Base-by-base conservation (phyloP, 92 coral and sea anemone genomes). In the Muricea muricata region DNA sequence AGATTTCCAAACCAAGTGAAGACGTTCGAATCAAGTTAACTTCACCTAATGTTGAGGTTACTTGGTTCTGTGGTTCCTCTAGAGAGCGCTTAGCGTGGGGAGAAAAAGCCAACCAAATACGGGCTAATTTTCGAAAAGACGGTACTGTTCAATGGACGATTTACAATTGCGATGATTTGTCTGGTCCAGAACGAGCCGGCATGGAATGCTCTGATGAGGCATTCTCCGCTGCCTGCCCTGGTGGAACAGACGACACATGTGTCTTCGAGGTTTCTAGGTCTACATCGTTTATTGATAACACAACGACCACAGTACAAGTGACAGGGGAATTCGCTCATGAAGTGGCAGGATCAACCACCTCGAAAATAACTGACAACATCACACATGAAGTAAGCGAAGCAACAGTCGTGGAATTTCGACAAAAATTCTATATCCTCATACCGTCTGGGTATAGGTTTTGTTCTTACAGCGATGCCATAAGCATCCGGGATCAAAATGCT, bases 401-500 rank as follows among this genome's bases (percentile, higher is more conserved):
- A 25, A 75, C 69, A 57, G 58, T 65, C 52, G 52, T 80, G 57
- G 47, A 47, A 11, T 58, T 35, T 50, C 65, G 80, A n/a, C 52
- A 82, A 32, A 88, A 86, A 81, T 37, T 35, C 29, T 89, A 83
- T 55, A 33, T 89, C 28, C 84, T 89, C 50, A 86, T 89, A 8
- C 92, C 92, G 37, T 75, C 92, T 6, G 92, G 92, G 4, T 89
- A 7, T 65, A 78, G 82, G 15, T 89, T 89, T 60, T 89, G 92
- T 32, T 70, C 87, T 7, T 89, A 54, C 33, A 85, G 87, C 30
- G 82, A 89, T 84, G 75, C 74, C 72, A 85, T 83, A 30, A 89
- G 90, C 71, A 80, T 86, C 7, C 17, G 17, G 73, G 90, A 89
- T 39, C 65, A 52, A 17, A 55, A 68, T 47, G 52, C 90, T 25